Evolutionary conservation across 2,113 vertebrate genomes (phyloP).

Genomic region (Aleadryas rufinucha): DNA sequence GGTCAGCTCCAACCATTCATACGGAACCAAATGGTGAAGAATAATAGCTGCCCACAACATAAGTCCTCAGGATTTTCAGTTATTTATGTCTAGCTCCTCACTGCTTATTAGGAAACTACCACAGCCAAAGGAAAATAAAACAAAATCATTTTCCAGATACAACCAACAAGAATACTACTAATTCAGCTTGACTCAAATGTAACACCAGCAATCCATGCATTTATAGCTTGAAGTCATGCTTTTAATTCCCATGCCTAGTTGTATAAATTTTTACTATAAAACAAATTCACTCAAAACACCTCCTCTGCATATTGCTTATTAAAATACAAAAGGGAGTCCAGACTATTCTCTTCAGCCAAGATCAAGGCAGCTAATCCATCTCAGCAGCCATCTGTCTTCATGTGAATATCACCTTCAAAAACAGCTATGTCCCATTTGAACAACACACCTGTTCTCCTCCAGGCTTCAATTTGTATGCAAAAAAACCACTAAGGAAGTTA

Average conservation of each 20-base stretch:
- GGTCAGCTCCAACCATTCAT: neutral
- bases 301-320: neutral
- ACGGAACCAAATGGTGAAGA: neutral
- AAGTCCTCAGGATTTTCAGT: neutral
- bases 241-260: neutral
- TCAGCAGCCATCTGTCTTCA: neutral
- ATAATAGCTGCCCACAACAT: rapidly evolving
- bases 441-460: neutral
- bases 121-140: neutral
- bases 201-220: neutral
- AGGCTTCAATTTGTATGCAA: neutral
- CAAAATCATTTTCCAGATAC: neutral
- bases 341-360: neutral
- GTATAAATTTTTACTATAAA: neutral
- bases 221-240: neutral
- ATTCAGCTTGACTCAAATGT: neutral
- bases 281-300: neutral
- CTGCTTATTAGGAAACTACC: neutral
- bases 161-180: neutral
- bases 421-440: neutral
- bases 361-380: neutral
- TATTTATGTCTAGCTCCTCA: neutral
- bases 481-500: neutral
- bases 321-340: neutral
- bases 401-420: neutral